Conservation (phyloP, 2,113 vertebrate genomes). For the Sinocyclocheilus rhinocerous region DNA sequence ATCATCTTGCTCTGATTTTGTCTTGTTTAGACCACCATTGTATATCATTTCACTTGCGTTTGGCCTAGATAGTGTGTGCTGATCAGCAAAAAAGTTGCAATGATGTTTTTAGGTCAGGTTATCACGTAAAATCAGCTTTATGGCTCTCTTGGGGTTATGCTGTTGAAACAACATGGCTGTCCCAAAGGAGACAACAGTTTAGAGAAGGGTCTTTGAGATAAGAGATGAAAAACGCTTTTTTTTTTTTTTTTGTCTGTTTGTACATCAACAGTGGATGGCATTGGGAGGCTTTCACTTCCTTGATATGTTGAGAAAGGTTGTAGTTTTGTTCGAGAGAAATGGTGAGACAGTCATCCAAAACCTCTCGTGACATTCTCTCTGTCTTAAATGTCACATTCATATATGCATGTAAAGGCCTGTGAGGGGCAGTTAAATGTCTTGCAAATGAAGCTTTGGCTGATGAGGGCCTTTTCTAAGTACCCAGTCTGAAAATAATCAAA, state of each 20-base stretch:
- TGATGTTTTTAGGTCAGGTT: slow-evolving; percentile 4
- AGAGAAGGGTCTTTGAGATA: slow-evolving; percentile 47
- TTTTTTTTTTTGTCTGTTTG: slow-evolving; percentile 10
- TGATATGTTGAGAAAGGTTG: slow-evolving; percentile 59
- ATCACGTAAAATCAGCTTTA: slow-evolving; percentile 7
- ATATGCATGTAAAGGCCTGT: slow-evolving; percentile 51
- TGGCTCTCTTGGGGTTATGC: slow-evolving; percentile 54
- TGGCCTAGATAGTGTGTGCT: slow-evolving; percentile 38
- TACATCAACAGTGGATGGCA: slow-evolving; percentile 66
- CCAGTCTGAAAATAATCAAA: slow-evolving; percentile 35
- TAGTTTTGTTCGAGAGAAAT: slow-evolving; percentile 47
- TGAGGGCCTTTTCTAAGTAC: slow-evolving; percentile 39
- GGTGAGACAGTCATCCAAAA: slow-evolving; percentile 63
- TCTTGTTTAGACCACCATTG: slow-evolving; percentile 50
- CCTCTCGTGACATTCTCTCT: slow-evolving; percentile 55
- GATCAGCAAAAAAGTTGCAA: neutral
- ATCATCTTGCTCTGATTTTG: slow-evolving; percentile 63
- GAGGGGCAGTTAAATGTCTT: slow-evolving; percentile 9
- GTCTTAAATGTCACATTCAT: slow-evolving; percentile 62
- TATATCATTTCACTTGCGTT: slow-evolving; percentile 25
- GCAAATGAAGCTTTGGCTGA: slow-evolving; percentile 49
- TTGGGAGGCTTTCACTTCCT: slow-evolving; percentile 62
- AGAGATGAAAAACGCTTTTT: slow-evolving; percentile 7
- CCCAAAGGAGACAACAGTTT: slow-evolving; percentile 55
- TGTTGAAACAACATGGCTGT: slow-evolving; percentile 68